Evolutionary conservation across 2,888 invertebrate genomes (phyloP), one percentile per base, ranked within the genome.

Genomic region (Zygogramma bicolorata): DNA sequence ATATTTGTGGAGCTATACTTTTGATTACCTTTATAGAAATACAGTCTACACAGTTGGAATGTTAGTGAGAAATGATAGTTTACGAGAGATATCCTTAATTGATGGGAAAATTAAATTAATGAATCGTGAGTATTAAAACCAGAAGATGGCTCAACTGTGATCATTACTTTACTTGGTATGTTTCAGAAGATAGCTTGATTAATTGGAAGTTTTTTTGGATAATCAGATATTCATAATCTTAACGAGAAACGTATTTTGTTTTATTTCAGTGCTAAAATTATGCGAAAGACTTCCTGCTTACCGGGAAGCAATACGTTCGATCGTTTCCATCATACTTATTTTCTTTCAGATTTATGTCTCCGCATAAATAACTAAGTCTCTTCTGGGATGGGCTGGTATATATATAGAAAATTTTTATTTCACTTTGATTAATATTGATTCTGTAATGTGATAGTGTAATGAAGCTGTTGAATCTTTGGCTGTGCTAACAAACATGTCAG

Each of bases 201-300:
- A 68, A 62, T 61, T 60, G 13, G 34, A 38, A 42, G 57, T 68
- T 63, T 63, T 38, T 62, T 42, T 27, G 40, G n/a, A 7, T 22
- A 42, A 67, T 59, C 57, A 59, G 25, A 15, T 68, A 62, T 68
- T 62, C 62, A 29, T 49, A 22, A 62, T 62, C 46, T 27, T 62
- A 57, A 57, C 49, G 38, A 68, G 53, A 68, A 62, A 61, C 38
- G 20, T 4, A 66, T 8, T 57, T 29, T 34, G 53, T 61, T 61
- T 61, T 61, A 40, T 61, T 61, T 61, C 40, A 42, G 13, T 29
- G 22, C 15, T 61, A 38, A 22, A 29, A 40, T 61, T 38, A 61
- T 34, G 25, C 61, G 61, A 38, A 61, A 34, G n/a, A 42, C 61
- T 61, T 40, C 40, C 40, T 61, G 61, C 61, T 53, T 53, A 53